Base-by-base conservation (phyloP, 2,888 invertebrate genomes). In the Callosobruchus maculatus region DNA sequence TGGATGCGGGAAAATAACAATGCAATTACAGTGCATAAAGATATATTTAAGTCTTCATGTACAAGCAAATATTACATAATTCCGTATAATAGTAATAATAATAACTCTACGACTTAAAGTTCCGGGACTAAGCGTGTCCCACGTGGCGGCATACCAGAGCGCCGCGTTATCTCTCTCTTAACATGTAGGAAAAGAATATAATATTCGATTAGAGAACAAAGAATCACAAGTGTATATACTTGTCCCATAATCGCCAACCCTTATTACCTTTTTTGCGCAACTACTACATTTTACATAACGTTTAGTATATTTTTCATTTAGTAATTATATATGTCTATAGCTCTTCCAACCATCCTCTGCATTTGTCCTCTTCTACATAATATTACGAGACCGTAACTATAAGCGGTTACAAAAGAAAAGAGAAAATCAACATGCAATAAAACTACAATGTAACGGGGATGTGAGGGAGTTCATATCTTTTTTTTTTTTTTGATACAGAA, bases 1-100 rank as follows among this genome's bases (percentile, higher is more conserved):
- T 3, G 30, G 1, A 49, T 49, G 18, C 13, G 4, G 70, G 31
- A 70, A 74, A 75, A 77, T 72, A 31, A 68, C 67, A 72, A 74
- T 20, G 30, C 67, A 22, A 31, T 49, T 84, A 90, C 90, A 91
- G 92, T 92, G 92, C 92, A 91, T 92, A 91, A 91, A 91, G 92
- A 92, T 92, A 92, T 91, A 91, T 91, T 92, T 90, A 91, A 91
- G 91, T 92, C 90, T 91, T 91, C 92, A 92, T 92, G 90, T 92
- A 92, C 91, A 92, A 92, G 92, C 92, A 91, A 77, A 91, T 91
- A 90, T 88, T 90, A 90, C 89, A 91, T 90, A 90, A 90, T 83
- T 83, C 90, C 89, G 89, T 87, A 87, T 86, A 86, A 85, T 75
- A 71, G 30, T 67, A 31, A 71, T 67, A 71, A 71, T 86, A 85